Evolutionary conservation across 2,888 invertebrate species (phyloP).

Genomic region (Aricia artaxerxes): DNA sequence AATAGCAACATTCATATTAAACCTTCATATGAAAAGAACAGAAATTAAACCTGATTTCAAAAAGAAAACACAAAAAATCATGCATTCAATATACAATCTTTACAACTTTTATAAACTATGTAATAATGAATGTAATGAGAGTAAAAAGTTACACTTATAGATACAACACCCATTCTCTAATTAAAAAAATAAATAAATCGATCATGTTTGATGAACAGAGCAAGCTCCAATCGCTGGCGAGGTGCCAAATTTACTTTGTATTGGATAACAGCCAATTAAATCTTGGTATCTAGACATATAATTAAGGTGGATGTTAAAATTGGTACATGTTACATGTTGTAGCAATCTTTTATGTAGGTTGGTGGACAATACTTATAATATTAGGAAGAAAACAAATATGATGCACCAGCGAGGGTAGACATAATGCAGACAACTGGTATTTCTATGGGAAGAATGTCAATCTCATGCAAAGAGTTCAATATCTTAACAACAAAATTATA

Average conservation of each 20-base stretch:
- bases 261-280: slow-evolving; percentile 80
- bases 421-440: neutral
- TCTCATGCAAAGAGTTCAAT: neutral
- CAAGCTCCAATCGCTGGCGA: slow-evolving; percentile 71
- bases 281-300: slow-evolving; percentile 62
- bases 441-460: neutral
- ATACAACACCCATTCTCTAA: slow-evolving; percentile 29
- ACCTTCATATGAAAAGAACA: neutral
- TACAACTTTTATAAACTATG: neutral
- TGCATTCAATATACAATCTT: slow-evolving; percentile 1
- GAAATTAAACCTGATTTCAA: neutral
- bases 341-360: slow-evolving; percentile 52
- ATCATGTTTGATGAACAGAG: slow-evolving; percentile 73
- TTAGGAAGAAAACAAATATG: neutral
- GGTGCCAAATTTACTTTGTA: slow-evolving; percentile 75
- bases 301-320: slow-evolving; percentile 58
- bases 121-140: neutral
- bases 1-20: neutral
- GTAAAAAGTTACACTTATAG: slow-evolving; percentile 32
- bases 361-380: neutral
- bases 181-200: slow-evolving; percentile 73
- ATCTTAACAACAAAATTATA: neutral
- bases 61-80: neutral
- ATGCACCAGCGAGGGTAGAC: neutral
- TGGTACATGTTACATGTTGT: slow-evolving; percentile 69